A percentile compares a stretch with the other conserved stretches of the same genome.
These are phyloP conservation scores for Theodoxus fluviatilis DNA, from an alignment of 2,888 invertebrate species.

Conservation along the genomic window DNA sequence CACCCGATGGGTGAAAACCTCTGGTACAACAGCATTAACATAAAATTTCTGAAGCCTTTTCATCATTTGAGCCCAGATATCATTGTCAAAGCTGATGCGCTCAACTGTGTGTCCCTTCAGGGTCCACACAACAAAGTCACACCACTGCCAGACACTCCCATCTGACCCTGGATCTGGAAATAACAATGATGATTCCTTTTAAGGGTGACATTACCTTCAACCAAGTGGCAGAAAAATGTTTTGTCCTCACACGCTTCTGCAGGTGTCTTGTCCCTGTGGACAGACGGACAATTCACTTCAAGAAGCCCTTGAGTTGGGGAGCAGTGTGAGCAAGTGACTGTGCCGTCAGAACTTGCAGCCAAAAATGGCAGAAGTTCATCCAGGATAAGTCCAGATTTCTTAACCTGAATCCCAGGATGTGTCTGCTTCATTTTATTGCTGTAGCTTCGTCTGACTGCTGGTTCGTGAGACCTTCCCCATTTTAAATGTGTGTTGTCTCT, in stretches of 20 bases:
- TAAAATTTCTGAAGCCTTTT: neutral
- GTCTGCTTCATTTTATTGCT: too few species aligned
- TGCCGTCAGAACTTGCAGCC: too few species aligned
- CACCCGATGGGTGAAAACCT: neutral
- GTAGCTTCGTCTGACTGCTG: too few species aligned
- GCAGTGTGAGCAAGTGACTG: neutral
- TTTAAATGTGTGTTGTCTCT: too few species aligned
- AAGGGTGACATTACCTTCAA: neutral
- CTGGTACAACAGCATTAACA: neutral
- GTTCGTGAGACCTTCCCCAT: too few species aligned
- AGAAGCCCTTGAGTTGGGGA: neutral
- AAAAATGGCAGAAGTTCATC: too few species aligned
- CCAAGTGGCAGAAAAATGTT: neutral
- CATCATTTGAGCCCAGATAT: neutral
- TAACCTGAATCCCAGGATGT: too few species aligned
- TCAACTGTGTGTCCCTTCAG: constrained; percentile 11
- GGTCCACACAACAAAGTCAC: constrained; percentile 24
- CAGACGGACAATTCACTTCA: neutral
- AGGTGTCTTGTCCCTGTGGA: neutral
- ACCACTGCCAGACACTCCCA: constrained; percentile 4
- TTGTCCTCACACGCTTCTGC: neutral
- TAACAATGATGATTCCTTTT: neutral
- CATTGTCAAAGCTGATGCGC: constrained; percentile 4
- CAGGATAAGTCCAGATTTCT: too few species aligned
- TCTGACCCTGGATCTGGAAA: constrained; percentile 18